Conservation (phyloP, 2,113 vertebrate species). For the Egretta garzetta region DNA sequence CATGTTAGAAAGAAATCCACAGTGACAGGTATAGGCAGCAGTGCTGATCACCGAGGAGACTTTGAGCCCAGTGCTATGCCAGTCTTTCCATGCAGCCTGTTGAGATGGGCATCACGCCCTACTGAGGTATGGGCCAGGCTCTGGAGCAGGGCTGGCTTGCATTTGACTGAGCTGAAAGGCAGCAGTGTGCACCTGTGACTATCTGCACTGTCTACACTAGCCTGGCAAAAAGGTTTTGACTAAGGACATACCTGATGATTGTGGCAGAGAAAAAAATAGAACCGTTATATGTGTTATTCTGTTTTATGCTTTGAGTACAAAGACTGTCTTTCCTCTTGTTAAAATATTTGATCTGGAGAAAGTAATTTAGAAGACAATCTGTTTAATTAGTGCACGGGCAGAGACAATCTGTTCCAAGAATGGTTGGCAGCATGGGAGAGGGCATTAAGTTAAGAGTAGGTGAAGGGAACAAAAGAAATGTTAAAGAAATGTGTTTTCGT, state of each 20-base stretch:
- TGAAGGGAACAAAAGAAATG: neutral
- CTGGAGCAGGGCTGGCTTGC: neutral
- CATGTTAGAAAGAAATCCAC: neutral
- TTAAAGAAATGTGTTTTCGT: neutral
- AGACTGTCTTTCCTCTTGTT: neutral
- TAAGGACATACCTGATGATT: neutral
- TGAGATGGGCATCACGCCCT: neutral
- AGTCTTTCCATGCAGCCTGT: neutral
- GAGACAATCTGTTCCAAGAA: neutral
- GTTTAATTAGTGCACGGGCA: neutral
- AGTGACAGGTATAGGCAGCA: neutral
- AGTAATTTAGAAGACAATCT: neutral
- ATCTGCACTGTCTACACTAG: neutral
- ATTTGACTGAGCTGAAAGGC: neutral
- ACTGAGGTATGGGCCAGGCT: neutral
- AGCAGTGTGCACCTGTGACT: neutral
- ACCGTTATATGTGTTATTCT: neutral
- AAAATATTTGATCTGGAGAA: conserved; percentile 10
- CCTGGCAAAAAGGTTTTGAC: neutral
- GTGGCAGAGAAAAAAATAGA: neutral
- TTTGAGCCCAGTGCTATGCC: neutral
- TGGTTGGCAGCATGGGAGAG: neutral
- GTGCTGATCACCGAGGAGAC: neutral
- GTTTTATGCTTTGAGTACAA: neutral
- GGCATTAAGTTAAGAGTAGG: neutral